Conservation (phyloP, 2,888 invertebrate genomes). For the Thereva unica region DNA sequence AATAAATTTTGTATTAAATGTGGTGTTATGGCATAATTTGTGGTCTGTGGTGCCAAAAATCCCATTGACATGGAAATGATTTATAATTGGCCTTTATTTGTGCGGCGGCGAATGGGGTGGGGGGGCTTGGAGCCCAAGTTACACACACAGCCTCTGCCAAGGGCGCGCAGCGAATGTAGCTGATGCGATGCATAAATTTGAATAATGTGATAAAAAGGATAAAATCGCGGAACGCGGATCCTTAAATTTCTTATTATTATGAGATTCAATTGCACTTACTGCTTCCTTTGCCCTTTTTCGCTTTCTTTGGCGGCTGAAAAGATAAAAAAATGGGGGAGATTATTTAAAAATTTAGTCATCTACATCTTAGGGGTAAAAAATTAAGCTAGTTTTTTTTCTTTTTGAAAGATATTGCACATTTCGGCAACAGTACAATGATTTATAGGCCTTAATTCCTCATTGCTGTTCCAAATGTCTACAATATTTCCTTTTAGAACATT, state of each 20-base stretch:
- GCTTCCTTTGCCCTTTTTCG: constrained; percentile 55
- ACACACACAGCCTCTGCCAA: background rate
- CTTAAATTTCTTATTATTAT: constrained; percentile 4
- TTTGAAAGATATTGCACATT: too few relatives aligned
- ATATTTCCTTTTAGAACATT: too few relatives aligned
- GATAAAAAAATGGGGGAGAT: constrained; percentile 14
- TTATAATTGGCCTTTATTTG: constrained; percentile 41
- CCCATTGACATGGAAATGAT: constrained; percentile 42
- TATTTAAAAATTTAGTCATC: too few relatives aligned
- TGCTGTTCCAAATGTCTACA: too few relatives aligned
- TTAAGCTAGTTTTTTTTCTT: too few relatives aligned
- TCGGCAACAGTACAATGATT: too few relatives aligned
- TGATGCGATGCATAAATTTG: constrained; percentile 32
- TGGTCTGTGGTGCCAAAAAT: constrained; percentile 40
- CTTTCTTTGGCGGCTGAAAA: constrained; percentile 56
- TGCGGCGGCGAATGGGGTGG: background rate
- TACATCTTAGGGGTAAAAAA: too few relatives aligned
- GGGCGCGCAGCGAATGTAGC: constrained; percentile 17
- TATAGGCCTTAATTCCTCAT: too few relatives aligned
- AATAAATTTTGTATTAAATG: constrained; percentile 41
- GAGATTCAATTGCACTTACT: constrained; percentile 39
- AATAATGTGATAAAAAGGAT: constrained; percentile 33
- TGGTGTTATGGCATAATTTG: constrained; percentile 40
- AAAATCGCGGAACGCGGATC: constrained; percentile 12
- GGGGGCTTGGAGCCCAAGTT: too few relatives aligned